Conservation (phyloP, 2,888 invertebrate species). For the Deilephila elpenor region DNA sequence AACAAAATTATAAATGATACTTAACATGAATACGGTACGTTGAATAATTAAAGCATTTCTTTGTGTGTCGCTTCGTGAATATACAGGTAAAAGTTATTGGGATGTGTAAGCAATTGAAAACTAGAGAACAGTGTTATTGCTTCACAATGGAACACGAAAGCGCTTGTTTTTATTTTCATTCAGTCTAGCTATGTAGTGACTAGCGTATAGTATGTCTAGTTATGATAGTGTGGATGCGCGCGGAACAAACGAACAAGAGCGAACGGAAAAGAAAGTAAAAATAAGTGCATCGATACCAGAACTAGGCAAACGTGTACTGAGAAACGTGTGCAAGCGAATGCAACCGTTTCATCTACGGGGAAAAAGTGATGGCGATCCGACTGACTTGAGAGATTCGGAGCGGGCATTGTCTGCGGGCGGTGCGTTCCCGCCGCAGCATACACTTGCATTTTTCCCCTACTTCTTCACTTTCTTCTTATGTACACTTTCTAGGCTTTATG, state of each 20-base stretch:
- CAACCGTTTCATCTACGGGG: slow-evolving; percentile 69
- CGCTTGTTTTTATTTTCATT: slow-evolving; percentile 60
- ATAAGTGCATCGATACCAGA: slow-evolving; percentile 80
- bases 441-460: slow-evolving; percentile 75
- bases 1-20: not conserved
- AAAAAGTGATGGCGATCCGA: slow-evolving; percentile 74
- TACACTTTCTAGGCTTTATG: slow-evolving; percentile 83
- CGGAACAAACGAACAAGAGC: slow-evolving; percentile 73
- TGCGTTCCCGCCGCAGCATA: slow-evolving; percentile 66
- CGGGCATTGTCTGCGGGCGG: slow-evolving; percentile 62
- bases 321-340: slow-evolving; percentile 71
- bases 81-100: slow-evolving; percentile 27
- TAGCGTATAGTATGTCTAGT: slow-evolving; percentile 35
- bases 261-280: slow-evolving; percentile 84
- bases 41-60: not conserved
- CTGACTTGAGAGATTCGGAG: slow-evolving; percentile 65
- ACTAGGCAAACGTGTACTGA: slow-evolving; percentile 75
- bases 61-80: not conserved
- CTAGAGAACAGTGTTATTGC: slow-evolving; percentile 37
- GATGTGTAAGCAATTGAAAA: slow-evolving; percentile 34
- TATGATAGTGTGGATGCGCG: slow-evolving; percentile 50
- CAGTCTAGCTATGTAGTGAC: slow-evolving; percentile 32
- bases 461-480: slow-evolving; percentile 83
- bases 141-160: slow-evolving; percentile 44
- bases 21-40: not conserved